These are phyloP conservation scores for Homarus americanus DNA, from an alignment of 1,140 invertebrate genomes.

Conservation along the genomic window DNA sequence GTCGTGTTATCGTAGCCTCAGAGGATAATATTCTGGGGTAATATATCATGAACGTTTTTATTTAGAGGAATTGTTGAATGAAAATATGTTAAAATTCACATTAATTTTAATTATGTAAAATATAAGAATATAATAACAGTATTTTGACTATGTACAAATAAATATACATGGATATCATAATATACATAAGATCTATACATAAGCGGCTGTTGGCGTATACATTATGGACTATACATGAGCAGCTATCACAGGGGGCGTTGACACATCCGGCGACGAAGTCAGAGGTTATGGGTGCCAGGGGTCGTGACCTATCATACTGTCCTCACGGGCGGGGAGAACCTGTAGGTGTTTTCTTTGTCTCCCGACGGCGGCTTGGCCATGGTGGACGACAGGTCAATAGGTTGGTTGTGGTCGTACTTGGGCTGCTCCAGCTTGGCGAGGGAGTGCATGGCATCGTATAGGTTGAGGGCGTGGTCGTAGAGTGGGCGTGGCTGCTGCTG, in stretches of 20 bases:
- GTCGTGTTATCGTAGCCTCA: too few relatives aligned
- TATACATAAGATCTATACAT: background rate
- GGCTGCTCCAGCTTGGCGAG: background rate
- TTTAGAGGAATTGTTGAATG: background rate
- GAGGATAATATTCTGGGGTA: background rate
- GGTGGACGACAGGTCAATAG: background rate
- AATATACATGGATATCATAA: too few relatives aligned
- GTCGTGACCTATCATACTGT: background rate
- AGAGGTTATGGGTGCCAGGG: background rate
- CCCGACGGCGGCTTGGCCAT: background rate
- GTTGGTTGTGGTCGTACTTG: background rate
- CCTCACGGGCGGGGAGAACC: slow-evolving; percentile 51
- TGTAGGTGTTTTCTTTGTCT: slow-evolving; percentile 41
- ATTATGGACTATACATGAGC: too few relatives aligned
- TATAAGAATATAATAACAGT: background rate
- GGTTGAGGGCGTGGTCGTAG: background rate
- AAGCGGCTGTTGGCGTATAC: background rate
- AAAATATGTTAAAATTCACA: background rate
- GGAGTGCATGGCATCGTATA: background rate
- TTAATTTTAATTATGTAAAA: background rate
- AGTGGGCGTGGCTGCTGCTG: background rate
- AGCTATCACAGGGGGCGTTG: background rate
- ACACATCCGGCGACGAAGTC: background rate
- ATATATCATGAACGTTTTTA: background rate
- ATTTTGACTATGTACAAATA: background rate